Conservation (phyloP, 1,140 invertebrate species). For the Leptonema lineaticorne region DNA sequence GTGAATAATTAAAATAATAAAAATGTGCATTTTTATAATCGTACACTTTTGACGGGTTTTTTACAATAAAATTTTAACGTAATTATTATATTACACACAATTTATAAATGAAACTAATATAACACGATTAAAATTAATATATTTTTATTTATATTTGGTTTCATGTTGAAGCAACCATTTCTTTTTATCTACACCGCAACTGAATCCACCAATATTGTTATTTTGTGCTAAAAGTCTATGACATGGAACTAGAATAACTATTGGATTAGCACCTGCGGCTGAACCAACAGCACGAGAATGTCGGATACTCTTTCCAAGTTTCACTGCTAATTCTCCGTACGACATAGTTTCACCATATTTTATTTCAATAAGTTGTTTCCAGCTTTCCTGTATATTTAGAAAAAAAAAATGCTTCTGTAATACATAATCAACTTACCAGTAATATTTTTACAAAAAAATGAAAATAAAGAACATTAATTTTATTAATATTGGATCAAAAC, state of each 20-base stretch:
- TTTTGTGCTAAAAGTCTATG: conserved; percentile 47
- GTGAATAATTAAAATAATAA: no score
- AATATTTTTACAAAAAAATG: no score
- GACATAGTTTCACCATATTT: conserved; percentile 49
- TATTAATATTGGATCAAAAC: background rate
- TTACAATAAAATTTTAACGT: background rate
- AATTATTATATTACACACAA: background rate
- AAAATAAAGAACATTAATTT: background rate
- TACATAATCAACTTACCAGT: no score
- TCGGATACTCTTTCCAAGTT: conserved; percentile 45
- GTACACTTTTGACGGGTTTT: no score
- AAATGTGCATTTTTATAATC: no score
- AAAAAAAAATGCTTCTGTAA: background rate
- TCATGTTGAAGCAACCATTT: conserved; percentile 50
- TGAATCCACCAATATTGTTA: conserved; percentile 48
- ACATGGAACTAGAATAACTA: conserved; percentile 50
- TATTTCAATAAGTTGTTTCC: conserved; percentile 47
- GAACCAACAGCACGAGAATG: conserved; percentile 51
- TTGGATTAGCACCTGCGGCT: conserved; percentile 51
- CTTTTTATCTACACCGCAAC: conserved; percentile 48
- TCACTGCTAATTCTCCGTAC: conserved; percentile 50
- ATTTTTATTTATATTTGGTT: conserved; percentile 41
- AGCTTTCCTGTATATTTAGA: conserved; percentile 46
- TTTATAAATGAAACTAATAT: background rate
- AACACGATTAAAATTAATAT: background rate